These are phyloP conservation scores for Oryzias sinensis DNA, from an alignment of 2,797 vertebrate species.

Conservation along the genomic window DNA sequence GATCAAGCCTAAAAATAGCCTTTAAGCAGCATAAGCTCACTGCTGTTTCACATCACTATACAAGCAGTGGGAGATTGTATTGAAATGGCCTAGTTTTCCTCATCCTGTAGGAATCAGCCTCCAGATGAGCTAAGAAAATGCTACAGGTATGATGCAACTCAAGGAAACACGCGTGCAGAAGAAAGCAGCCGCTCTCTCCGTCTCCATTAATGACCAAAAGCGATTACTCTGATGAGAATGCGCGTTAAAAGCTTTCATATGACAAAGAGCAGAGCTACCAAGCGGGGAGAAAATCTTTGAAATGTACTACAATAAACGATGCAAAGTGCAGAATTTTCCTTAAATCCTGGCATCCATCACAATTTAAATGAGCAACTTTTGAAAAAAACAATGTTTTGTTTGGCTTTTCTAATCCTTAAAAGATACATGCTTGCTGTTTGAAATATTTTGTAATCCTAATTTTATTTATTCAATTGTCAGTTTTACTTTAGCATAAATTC, in stretches of 20 bases:
- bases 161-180: conserved; percentile 38
- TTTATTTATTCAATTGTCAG: too few species aligned
- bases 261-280: neutral
- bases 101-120: conserved; percentile 6
- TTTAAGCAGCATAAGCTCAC: conserved; percentile 6
- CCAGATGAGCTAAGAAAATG: conserved; percentile 25
- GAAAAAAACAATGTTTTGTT: neutral
- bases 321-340: neutral
- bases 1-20: neutral
- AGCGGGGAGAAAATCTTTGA: neutral
- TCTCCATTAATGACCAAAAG: conserved; percentile 31
- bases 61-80: conserved; percentile 14
- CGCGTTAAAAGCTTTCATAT: conserved; percentile 9
- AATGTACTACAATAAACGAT: neutral
- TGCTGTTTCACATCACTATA: conserved; percentile 34
- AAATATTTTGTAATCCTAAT: too few species aligned
- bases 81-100: conserved; percentile 27
- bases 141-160: conserved; percentile 61
- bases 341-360: neutral
- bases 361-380: too few species aligned
- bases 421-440: too few species aligned
- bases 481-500: too few species aligned
- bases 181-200: conserved; percentile 16
- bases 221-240: conserved; percentile 15
- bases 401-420: too few species aligned